Evolutionary conservation across 1,140 invertebrate genomes (phyloP), one percentile per base, ranked within the genome.

Genomic region (Lepidurus arcticus): DNA sequence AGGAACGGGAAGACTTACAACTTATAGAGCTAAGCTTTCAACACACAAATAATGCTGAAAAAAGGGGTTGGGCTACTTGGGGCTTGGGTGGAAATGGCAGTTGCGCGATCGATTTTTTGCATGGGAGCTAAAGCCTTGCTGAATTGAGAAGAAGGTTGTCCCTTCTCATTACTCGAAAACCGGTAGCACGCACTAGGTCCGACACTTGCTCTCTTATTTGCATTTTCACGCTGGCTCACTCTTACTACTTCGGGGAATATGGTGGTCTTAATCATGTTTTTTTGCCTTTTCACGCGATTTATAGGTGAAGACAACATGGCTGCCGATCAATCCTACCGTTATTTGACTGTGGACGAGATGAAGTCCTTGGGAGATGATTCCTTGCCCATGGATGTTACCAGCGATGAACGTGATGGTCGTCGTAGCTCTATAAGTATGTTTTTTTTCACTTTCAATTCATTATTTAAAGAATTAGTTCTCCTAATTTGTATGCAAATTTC

Each of bases 301-400:
- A 21, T 83, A 96, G 94, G 92, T 83, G 94, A 95, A 85, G 94
- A 97, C 83, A 92, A 92, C 76, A 89, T 94, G 83, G 87, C 94
- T 74, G 94, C 92, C 79, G 94, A 97, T 84, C 94, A 96, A 82
- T 93, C 94, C 1, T 97, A 96, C 84, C 89, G 94, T 78, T 97
- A 97, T 86, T 87, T 97, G 78, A 96, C 95, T 3, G 92, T 93
- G 44, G 95, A 97, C 85, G 92, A 97, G 84, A 96, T 97, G 94
- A 97, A 97, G 86, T 94, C 92, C 79, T 85, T 97, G 45, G 93
- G 94, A 73, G 95, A 97, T 83, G 95, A 97, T 86, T 96, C 94
- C 6, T 85, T 96, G 47, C 94, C 94, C 0, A 96, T 96, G 81
- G 94, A 97, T 83, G 94, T 96, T 10, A 95, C 93, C 1, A 89